These are phyloP conservation scores for Frankliniella intonsa DNA, from an alignment of 2,888 invertebrate genomes.

Conservation along the genomic window DNA sequence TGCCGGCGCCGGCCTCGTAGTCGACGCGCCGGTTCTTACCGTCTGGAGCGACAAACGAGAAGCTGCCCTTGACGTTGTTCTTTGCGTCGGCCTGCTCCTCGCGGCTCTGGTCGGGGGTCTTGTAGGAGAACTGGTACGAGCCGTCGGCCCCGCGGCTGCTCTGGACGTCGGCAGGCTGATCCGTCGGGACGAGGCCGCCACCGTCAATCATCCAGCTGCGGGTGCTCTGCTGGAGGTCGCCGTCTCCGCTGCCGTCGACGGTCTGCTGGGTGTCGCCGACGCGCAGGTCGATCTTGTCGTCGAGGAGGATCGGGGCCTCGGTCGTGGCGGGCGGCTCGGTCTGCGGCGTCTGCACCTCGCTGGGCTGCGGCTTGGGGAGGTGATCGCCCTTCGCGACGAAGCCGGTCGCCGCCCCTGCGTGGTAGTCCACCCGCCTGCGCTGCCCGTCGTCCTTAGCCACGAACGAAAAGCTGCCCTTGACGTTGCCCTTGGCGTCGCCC, in stretches of 20 bases:
- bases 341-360: slow-evolving; percentile 34
- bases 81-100: slow-evolving; percentile 60
- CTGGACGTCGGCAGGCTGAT: not conserved
- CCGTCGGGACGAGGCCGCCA: not conserved
- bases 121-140: slow-evolving; percentile 63
- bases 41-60: slow-evolving; percentile 38
- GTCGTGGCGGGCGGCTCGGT: not conserved
- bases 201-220: no score
- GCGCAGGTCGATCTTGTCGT: slow-evolving; percentile 21
- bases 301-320: slow-evolving; percentile 1
- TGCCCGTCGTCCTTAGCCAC: slow-evolving; percentile 36
- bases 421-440: slow-evolving; percentile 37
- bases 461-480: slow-evolving; percentile 38
- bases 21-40: slow-evolving; percentile 37
- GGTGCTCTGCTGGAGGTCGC: not conserved
- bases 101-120: slow-evolving; percentile 62
- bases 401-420: slow-evolving; percentile 42
- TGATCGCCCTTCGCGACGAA: slow-evolving; percentile 42
- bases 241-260: not conserved
- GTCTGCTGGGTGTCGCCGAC: slow-evolving; percentile 13
- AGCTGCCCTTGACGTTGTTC: slow-evolving; percentile 56
- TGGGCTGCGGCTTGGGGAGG: slow-evolving; percentile 30
- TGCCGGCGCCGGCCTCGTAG: slow-evolving; percentile 39
- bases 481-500: slow-evolving; percentile 38
- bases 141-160: slow-evolving; percentile 50